phyloP scores from a whole-genome alignment of 2,888 invertebrate genomes.

The Acrocera orbiculus region DNA sequence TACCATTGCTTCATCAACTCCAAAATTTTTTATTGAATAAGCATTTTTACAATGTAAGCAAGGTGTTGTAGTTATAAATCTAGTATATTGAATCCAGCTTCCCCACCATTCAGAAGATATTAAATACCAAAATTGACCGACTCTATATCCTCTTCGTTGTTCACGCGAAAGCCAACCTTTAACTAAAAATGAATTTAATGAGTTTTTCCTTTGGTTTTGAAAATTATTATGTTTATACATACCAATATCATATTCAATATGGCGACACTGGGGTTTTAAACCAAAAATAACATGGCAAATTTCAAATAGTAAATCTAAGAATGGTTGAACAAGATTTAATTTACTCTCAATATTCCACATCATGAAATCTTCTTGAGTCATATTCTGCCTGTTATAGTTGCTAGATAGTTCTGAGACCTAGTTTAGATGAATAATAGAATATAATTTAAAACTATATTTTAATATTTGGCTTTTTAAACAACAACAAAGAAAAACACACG shows the following conservation, averaged over 20 bases:
- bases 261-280: slow-evolving; percentile 57
- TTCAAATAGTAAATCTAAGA: slow-evolving; percentile 54
- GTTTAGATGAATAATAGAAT: too few species aligned
- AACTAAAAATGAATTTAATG: slow-evolving; percentile 33
- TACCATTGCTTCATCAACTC: slow-evolving; percentile 43
- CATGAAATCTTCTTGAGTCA: slow-evolving; percentile 68
- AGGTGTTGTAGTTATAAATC: slow-evolving; percentile 25
- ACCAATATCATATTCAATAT: slow-evolving; percentile 68
- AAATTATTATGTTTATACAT: slow-evolving; percentile 14
- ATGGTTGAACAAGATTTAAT: slow-evolving; percentile 48
- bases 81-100: slow-evolving; percentile 57
- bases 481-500: too few species aligned
- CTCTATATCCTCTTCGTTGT: slow-evolving; percentile 51
- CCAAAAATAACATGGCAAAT: slow-evolving; percentile 80
- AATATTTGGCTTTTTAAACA: too few species aligned
- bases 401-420: too few species aligned
- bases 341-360: slow-evolving; percentile 65
- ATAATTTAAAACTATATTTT: too few species aligned
- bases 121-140: slow-evolving; percentile 82
- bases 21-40: slow-evolving; percentile 10
- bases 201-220: too few species aligned
- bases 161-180: slow-evolving; percentile 69
- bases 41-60: slow-evolving; percentile 33
- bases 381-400: too few species aligned
- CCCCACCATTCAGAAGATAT: slow-evolving; percentile 77